These are phyloP conservation scores for Alca torda DNA, from an alignment of 2,797 vertebrate genomes.

Conservation along the genomic window DNA sequence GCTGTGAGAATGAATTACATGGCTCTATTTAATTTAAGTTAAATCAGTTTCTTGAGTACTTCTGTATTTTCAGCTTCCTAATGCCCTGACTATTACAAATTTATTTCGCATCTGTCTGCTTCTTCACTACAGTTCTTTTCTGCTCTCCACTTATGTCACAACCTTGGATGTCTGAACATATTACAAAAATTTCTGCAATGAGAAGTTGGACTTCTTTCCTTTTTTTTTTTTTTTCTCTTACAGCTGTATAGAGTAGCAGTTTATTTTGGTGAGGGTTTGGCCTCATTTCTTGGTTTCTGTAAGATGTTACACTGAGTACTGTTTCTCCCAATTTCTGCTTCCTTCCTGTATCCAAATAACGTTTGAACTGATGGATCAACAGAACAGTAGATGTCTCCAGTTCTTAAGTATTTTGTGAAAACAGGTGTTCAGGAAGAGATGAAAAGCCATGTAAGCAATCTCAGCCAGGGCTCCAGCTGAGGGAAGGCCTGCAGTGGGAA, in stretches of 20 bases:
- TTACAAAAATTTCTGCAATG: neutral
- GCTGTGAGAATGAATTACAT: neutral
- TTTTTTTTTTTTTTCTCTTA: neutral
- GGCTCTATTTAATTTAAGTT: neutral
- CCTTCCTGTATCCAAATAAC: neutral
- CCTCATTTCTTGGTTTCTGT: neutral
- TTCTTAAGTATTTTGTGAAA: neutral
- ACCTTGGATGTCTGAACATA: neutral
- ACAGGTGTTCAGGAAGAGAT: neutral
- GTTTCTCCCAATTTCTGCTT: neutral
- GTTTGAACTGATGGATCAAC: neutral
- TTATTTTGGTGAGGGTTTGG: neutral
- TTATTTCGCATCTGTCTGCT: neutral
- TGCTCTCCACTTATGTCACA: neutral
- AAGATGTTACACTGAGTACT: neutral
- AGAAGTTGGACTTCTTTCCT: neutral
- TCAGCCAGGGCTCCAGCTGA: neutral
- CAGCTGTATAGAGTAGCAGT: neutral
- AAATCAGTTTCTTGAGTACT: neutral
- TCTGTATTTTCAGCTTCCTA: neutral
- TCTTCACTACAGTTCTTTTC: neutral
- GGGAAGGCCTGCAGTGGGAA: neutral
- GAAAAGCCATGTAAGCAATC: neutral
- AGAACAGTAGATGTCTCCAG: neutral
- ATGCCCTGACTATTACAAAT: neutral